Evolutionary conservation across 2,113 vertebrate species (phyloP).

Genomic region (Psephotus haematonotus): DNA sequence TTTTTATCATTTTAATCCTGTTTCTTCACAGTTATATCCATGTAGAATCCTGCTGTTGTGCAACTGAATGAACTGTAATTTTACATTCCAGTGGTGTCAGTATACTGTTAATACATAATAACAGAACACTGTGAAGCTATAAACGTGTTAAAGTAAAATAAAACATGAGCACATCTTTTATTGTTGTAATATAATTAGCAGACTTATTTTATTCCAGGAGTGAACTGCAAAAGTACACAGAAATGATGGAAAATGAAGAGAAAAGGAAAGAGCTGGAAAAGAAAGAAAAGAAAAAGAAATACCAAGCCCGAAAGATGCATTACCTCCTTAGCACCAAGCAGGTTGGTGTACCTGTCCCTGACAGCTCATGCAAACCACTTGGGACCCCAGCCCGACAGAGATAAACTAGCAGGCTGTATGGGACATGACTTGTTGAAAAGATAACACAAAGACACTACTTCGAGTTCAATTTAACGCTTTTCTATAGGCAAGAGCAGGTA

Average conservation of each 20-base stretch:
- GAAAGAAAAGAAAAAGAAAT: conserved; percentile 77
- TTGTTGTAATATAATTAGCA: neutral
- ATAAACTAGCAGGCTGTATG: conserved; percentile 79
- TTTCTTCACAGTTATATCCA: neutral
- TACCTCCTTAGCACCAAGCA: conserved; percentile 93
- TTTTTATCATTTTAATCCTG: neutral
- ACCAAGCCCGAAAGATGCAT: conserved; percentile 86
- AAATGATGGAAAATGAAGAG: conserved; percentile 79
- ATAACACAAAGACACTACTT: conserved; percentile 79
- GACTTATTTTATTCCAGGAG: conserved; percentile 73
- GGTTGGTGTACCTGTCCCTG: conserved; percentile 80
- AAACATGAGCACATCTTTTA: neutral
- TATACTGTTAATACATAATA: neutral
- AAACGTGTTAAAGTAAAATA: conserved; percentile 5
- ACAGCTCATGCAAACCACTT: conserved; percentile 73
- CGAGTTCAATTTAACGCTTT: conserved; percentile 74
- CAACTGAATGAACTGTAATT: neutral
- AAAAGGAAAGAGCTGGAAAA: conserved; percentile 72
- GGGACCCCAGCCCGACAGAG: conserved; percentile 75
- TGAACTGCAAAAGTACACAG: conserved; percentile 80
- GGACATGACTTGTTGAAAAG: conserved; percentile 84
- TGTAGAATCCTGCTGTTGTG: neutral
- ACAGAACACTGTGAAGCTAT: neutral
- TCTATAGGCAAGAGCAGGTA: conserved; percentile 65
- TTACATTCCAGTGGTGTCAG: neutral